Percentiles rank a stretch among this genome's conserved stretches.
These are phyloP conservation scores for Sphaeridia pumilis DNA, from an alignment of 2,888 invertebrate genomes.

Conservation along the genomic window DNA sequence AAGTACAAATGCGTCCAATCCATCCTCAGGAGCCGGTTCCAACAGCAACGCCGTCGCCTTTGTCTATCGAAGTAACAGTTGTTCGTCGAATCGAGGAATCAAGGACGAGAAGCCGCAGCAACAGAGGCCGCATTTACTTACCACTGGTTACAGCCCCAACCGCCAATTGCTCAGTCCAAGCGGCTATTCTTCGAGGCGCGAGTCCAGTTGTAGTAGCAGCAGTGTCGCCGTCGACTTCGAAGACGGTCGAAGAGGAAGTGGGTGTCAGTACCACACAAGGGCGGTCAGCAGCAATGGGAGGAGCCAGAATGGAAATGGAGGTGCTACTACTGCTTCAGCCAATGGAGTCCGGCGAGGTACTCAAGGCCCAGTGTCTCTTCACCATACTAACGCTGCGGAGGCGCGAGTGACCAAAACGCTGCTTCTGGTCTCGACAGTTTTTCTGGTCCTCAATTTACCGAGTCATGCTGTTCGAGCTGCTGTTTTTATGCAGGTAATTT, in stretches of 20 bases:
- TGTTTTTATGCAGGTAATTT: constrained; percentile 48
- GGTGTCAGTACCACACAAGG: background rate
- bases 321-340: constrained; percentile 1
- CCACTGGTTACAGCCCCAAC: background rate
- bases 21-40: background rate
- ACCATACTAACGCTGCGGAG: constrained; percentile 24
- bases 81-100: background rate
- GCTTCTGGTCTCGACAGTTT: constrained; percentile 65
- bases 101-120: background rate
- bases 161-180: background rate
- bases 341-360: background rate
- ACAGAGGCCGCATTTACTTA: background rate
- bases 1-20: background rate
- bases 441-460: constrained; percentile 63
- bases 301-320: background rate
- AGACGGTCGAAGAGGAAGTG: constrained; percentile 1
- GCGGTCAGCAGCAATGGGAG: background rate
- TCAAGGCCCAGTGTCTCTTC: constrained; percentile 2
- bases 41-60: constrained; percentile 5
- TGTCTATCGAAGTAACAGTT: constrained; percentile 8
- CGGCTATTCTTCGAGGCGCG: background rate
- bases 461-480: constrained; percentile 58
- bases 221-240: constrained; percentile 14
- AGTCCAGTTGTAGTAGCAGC: background rate
- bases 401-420: constrained; percentile 61